Base-by-base conservation (phyloP, 23 tunicate genomes). In the Aplidium turbinatum region DNA sequence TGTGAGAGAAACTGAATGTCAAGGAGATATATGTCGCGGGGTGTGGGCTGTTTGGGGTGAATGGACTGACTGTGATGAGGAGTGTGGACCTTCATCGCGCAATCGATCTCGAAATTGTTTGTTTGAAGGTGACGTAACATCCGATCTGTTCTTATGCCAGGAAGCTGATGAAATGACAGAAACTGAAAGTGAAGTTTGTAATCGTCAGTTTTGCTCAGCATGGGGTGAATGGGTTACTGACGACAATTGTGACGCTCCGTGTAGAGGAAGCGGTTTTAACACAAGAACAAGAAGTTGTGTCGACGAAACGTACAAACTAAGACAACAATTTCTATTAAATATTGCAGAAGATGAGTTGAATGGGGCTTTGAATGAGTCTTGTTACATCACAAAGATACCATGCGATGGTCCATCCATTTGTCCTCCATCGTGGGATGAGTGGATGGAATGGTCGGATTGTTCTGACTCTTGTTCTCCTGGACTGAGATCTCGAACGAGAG, bases 201-300 rank as follows among this genome's bases (percentile, higher is more conserved):
- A 76, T 30, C 38, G 60, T n/a, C 18, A 76, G 11, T 23, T 76
- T 27, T 76, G 81, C 25, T 36, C 25, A 35, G 72, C 1, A 3
- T 76, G 81, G 81, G 56, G 57, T 1, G 81, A 76, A 11, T 76
- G 81, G 81, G 5, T 13, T n/a, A 24, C 29, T 30, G 33, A 58
- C 9, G 54, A 58, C 24, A 38, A 58, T 39, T 76, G 81, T 38
- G 45, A 38, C 35, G 81, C 81, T 35, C 70, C 56, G 1, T 76
- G 81, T 34, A 58, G 56, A 40, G 38, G 35, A 40, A 38, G 26
- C 16, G 70, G 70, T 1, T 9, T 28, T 20, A 54, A 39, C 38
- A 32, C 56, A 13, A 58, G 27, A 1, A 24, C 33, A 13, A 53
- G 70, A 63, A 16, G 22, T 22, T 76, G 81, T 60, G 1, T 76